A percentile compares a stretch with the other conserved stretches of the same genome.
Evolutionary conservation across 2,888 invertebrate genomes (phyloP).

Genomic region (Liodrosophila aerea): DNA sequence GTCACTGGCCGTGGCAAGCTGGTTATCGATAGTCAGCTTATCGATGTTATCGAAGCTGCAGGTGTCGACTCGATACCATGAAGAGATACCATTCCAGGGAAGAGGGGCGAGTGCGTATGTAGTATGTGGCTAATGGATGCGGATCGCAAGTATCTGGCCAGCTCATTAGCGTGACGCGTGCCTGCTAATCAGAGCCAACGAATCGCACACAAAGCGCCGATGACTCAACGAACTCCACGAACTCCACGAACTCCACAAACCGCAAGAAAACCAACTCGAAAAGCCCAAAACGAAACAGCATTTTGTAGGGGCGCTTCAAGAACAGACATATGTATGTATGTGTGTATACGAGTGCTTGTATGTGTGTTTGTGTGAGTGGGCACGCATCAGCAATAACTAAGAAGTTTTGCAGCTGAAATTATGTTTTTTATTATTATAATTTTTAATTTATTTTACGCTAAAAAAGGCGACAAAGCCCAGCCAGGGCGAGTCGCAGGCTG

Average conservation of each 20-base stretch:
- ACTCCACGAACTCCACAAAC: slow-evolving; percentile 28
- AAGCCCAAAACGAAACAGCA: too few relatives aligned
- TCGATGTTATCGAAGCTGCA: too few relatives aligned
- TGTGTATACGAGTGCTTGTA: too few relatives aligned
- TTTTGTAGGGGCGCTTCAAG: slow-evolving; percentile 37
- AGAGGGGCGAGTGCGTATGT: slow-evolving; percentile 1
- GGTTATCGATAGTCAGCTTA: slow-evolving; percentile 34
- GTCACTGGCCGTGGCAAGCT: slow-evolving; percentile 17
- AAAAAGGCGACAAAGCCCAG: background rate
- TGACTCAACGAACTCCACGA: slow-evolving; percentile 29
- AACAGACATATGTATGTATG: too few relatives aligned
- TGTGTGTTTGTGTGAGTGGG: slow-evolving; percentile 1
- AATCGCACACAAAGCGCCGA: slow-evolving; percentile 58
- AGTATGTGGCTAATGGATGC: slow-evolving; percentile 12
- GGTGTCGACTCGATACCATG: too few relatives aligned
- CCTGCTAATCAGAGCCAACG: slow-evolving; percentile 61
- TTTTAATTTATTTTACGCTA: background rate
- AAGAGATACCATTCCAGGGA: too few relatives aligned
- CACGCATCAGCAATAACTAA: background rate
- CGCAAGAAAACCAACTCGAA: slow-evolving; percentile 9
- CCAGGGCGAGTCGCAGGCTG: slow-evolving; percentile 6
- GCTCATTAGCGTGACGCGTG: slow-evolving; percentile 72
- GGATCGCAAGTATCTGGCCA: slow-evolving; percentile 19
- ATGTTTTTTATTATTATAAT: too few relatives aligned
- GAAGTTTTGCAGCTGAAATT: too few relatives aligned